Evolutionary conservation across 2,797 vertebrate species (phyloP).

Genomic region (Pyrocephalus nanus): DNA sequence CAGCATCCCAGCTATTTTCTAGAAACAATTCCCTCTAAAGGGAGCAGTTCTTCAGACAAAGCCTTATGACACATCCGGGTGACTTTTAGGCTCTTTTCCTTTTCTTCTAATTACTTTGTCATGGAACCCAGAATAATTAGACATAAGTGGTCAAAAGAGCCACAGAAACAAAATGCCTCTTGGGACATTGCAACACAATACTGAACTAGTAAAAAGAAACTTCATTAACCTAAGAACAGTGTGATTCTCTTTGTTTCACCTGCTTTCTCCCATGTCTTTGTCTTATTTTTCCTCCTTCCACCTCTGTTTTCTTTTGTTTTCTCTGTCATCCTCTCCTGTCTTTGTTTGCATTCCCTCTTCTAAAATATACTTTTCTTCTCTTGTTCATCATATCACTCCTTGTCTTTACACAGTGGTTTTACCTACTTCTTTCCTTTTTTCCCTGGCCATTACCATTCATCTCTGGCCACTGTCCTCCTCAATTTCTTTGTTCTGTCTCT

Average conservation of each 20-base stretch:
- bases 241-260: not conserved
- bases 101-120: constrained; percentile 47
- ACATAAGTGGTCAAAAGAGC: constrained; percentile 21
- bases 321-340: not conserved
- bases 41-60: constrained; percentile 38
- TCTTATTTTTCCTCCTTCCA: not conserved
- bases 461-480: not conserved
- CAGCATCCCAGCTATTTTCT: constrained; percentile 41
- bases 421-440: not conserved
- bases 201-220: constrained; percentile 13
- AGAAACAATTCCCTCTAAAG: constrained; percentile 55
- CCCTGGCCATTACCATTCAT: not conserved
- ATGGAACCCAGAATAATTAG: constrained; percentile 23
- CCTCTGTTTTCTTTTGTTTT: not conserved
- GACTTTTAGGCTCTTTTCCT: constrained; percentile 47
- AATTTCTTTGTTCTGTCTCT: not conserved
- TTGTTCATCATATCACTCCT: not conserved
- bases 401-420: not conserved
- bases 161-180: constrained; percentile 48
- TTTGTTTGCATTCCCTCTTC: not conserved
- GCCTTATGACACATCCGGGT: constrained; percentile 42
- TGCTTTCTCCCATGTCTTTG: not conserved
- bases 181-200: constrained; percentile 43
- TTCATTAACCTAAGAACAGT: not conserved
- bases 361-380: not conserved